Percentiles rank a stretch among this genome's conserved stretches.
phyloP scores from a whole-genome alignment of 2,888 invertebrate species.

The Meganola albula region DNA sequence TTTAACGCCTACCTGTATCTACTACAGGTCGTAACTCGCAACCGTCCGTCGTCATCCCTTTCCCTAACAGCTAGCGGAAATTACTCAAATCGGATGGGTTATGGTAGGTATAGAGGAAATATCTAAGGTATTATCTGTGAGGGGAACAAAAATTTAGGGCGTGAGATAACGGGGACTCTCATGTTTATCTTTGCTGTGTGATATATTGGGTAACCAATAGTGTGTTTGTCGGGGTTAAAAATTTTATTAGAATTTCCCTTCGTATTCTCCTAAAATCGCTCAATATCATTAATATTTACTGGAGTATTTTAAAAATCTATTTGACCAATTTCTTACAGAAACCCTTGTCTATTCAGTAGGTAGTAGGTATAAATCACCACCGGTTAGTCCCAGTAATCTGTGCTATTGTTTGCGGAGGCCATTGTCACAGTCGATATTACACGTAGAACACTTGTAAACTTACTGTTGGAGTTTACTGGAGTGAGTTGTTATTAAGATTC shows the following conservation, averaged over 20 bases:
- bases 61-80: no score
- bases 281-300: no score
- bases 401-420: conserved; percentile 47
- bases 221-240: conserved; percentile 13
- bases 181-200: conserved; percentile 38
- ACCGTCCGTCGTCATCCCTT: no score
- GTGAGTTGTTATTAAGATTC: no score
- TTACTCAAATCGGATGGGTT: conserved; percentile 40
- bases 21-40: conserved; percentile 28
- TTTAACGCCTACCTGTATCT: conserved; percentile 38
- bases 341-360: conserved; percentile 32
- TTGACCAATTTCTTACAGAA: no score
- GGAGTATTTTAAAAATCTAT: no score
- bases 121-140: conserved; percentile 44
- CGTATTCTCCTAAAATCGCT: no score
- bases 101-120: conserved; percentile 33
- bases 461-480: no score
- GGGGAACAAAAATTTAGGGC: conserved; percentile 50
- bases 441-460: no score
- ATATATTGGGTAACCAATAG: conserved; percentile 31
- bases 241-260: conserved; percentile 19
- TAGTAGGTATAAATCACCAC: no score
- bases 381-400: conserved; percentile 44
- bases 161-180: conserved; percentile 37
- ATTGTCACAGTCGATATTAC: conserved; percentile 45